A percentile compares a stretch with the other conserved stretches of the same genome.
phyloP scores from a whole-genome alignment of 1,140 invertebrate genomes.

The Oncopeltus fasciatus region DNA sequence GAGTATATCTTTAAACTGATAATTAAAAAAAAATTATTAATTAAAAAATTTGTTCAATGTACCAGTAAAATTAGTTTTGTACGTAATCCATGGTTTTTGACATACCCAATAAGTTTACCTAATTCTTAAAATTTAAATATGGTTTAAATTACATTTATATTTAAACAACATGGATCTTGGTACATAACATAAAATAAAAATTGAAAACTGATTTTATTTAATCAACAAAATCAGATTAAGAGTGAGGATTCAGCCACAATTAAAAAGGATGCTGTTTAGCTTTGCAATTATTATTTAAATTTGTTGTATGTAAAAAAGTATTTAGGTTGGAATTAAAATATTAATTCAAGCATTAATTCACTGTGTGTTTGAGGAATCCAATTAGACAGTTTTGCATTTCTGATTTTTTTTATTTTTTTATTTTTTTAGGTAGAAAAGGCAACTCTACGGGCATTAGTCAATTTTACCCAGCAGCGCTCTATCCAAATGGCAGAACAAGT shows the following conservation, averaged over 20 bases:
- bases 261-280: background rate
- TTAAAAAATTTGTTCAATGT: too few species aligned
- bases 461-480: slow-evolving; percentile 7
- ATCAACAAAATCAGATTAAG: background rate
- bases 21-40: too few species aligned
- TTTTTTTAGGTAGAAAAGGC: background rate
- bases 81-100: too few species aligned
- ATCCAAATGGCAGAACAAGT: slow-evolving; percentile 11
- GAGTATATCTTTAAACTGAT: too few species aligned
- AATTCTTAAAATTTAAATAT: background rate
- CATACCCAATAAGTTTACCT: too few species aligned
- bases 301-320: background rate
- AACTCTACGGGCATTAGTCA: slow-evolving; percentile 7
- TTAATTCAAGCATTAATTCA: background rate
- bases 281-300: background rate
- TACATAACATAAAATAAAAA: background rate
- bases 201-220: background rate
- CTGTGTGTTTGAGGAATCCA: too few species aligned
- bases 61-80: too few species aligned
- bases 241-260: background rate
- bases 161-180: background rate
- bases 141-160: background rate
- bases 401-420: background rate
- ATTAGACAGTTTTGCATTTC: background rate
- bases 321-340: background rate